Evolutionary conservation across 2,113 vertebrate species (phyloP).

Genomic region (Vidua chalybeata): DNA sequence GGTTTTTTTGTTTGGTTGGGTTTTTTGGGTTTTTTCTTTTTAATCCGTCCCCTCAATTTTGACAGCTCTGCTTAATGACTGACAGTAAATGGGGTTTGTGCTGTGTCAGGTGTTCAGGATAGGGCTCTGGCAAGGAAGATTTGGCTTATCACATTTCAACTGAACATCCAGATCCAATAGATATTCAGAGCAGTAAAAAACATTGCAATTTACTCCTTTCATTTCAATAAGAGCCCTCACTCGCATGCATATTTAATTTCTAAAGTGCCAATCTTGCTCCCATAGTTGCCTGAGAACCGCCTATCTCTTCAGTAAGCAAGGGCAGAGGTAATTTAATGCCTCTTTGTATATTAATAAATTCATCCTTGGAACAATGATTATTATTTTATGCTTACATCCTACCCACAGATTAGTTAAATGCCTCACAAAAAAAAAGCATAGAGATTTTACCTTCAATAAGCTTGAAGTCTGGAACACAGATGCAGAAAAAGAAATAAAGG

Average conservation of each 20-base stretch:
- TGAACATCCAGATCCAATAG: not conserved
- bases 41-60: not conserved
- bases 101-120: not conserved
- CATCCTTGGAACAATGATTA: not conserved
- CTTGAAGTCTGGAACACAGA: not conserved
- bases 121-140: not conserved
- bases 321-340: not conserved
- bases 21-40: not conserved
- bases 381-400: not conserved
- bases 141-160: not conserved
- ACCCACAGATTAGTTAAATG: not conserved
- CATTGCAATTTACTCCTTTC: not conserved
- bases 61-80: not conserved
- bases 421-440: not conserved
- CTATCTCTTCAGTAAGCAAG: not conserved
- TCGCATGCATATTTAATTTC: not conserved
- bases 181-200: not conserved
- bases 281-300: not conserved
- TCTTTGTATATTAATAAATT: not conserved
- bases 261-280: not conserved
- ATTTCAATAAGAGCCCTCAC: not conserved
- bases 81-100: not conserved
- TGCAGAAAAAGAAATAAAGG: not conserved
- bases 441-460: not conserved
- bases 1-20: not conserved